Evolutionary conservation across 1,140 invertebrate genomes (phyloP).

Genomic region (Druon quercuslanigerum): DNA sequence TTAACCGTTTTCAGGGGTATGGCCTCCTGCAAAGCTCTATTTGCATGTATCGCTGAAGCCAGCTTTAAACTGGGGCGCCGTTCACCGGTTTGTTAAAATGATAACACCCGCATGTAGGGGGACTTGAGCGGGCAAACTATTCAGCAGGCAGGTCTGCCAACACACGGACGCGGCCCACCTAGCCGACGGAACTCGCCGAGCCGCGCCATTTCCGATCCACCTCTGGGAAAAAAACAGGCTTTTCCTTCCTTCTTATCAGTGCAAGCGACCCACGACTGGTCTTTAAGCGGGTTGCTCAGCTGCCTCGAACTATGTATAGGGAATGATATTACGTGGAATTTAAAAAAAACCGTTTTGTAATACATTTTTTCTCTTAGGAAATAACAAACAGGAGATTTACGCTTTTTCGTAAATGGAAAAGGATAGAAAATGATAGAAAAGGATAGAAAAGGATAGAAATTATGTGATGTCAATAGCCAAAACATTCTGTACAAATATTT

Average conservation of each 20-base stretch:
- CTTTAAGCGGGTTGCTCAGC: conserved; percentile 29
- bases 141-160: conserved; percentile 42
- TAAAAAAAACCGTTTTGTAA: no score
- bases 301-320: background rate
- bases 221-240: conserved; percentile 63
- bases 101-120: conserved; percentile 67
- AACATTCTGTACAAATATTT: no score
- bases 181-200: conserved; percentile 31
- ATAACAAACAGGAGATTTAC: no score
- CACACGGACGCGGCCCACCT: conserved; percentile 24
- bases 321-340: no score
- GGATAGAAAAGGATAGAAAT: no score
- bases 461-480: no score
- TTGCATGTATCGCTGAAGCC: conserved; percentile 40
- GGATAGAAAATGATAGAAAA: no score
- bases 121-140: conserved; percentile 39
- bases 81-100: conserved; percentile 54
- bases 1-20: conserved; percentile 30
- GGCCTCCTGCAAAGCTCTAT: conserved; percentile 36
- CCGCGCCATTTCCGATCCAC: conserved; percentile 59
- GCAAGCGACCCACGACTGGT: conserved; percentile 39
- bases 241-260: conserved; percentile 61
- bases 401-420: no score
- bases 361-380: no score
- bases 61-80: conserved; percentile 56